A percentile compares a stretch with the other conserved stretches of the same genome.
These are phyloP conservation scores for Oreocharis arfaki DNA, from an alignment of 2,113 vertebrate genomes.

Conservation along the genomic window DNA sequence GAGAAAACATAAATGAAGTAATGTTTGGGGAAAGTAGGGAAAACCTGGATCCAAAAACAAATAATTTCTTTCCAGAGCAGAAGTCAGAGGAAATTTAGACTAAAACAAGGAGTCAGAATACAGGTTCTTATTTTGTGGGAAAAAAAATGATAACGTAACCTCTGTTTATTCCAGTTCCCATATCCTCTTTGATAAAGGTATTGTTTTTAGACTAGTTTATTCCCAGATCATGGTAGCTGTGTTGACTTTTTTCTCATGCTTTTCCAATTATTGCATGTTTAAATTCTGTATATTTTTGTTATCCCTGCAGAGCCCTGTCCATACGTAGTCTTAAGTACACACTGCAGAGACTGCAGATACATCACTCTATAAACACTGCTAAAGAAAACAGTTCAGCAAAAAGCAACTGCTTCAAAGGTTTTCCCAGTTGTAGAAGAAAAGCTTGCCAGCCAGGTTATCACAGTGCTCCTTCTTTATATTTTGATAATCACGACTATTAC, in stretches of 20 bases:
- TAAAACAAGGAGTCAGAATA: background rate
- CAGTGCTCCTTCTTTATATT: background rate
- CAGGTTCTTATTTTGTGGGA: background rate
- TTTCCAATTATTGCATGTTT: background rate
- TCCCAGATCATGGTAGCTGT: background rate
- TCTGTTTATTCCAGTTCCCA: background rate
- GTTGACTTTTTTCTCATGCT: background rate
- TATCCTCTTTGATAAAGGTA: background rate
- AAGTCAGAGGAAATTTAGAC: background rate
- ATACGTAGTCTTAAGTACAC: background rate
- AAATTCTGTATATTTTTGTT: background rate
- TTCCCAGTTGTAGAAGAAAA: background rate
- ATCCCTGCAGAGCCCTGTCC: background rate
- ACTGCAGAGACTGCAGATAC: background rate
- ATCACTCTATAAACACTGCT: background rate
- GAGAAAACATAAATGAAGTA: conserved; percentile 55
- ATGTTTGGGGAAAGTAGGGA: conserved; percentile 31
- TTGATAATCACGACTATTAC: background rate
- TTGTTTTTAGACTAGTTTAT: background rate
- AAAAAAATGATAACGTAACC: background rate
- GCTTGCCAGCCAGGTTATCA: background rate
- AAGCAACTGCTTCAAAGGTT: background rate
- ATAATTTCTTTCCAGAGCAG: background rate
- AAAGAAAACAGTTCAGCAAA: background rate
- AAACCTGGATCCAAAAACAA: background rate